Conservation (phyloP, 1,140 invertebrate genomes). For the Eriocheir sinensis region DNA sequence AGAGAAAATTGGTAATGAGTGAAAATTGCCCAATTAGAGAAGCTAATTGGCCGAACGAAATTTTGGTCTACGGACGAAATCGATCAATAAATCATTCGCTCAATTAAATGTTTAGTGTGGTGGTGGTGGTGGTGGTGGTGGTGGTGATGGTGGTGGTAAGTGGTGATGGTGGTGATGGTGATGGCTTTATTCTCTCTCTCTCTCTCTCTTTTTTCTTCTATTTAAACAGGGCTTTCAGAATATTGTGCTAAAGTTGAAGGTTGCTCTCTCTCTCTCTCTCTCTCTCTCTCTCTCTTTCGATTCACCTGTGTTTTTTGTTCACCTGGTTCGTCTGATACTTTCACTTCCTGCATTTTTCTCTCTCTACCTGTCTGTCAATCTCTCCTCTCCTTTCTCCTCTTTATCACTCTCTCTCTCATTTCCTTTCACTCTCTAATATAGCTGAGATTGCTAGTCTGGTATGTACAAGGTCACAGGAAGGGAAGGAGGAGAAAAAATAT, state of each 20-base stretch:
- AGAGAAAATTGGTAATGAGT: constrained; percentile 25
- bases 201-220: not conserved
- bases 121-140: not conserved
- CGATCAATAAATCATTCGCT: not conserved
- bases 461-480: no score
- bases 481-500: no score
- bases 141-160: not conserved
- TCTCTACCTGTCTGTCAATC: not conserved
- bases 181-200: not conserved
- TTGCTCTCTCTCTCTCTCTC: constrained; percentile 37
- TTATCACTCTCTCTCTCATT: not conserved
- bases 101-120: not conserved
- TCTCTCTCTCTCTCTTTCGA: not conserved
- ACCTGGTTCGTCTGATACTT: not conserved
- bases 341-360: not conserved
- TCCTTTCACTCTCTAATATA: not conserved
- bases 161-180: not conserved
- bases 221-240: no score
- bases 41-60: not conserved
- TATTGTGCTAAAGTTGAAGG: no score
- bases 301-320: not conserved
- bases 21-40: constrained; percentile 16
- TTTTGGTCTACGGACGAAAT: not conserved
- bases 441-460: not conserved
- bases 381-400: not conserved